Base-by-base conservation (phyloP, 2,113 vertebrate genomes). In the Sturnira hondurensis region DNA sequence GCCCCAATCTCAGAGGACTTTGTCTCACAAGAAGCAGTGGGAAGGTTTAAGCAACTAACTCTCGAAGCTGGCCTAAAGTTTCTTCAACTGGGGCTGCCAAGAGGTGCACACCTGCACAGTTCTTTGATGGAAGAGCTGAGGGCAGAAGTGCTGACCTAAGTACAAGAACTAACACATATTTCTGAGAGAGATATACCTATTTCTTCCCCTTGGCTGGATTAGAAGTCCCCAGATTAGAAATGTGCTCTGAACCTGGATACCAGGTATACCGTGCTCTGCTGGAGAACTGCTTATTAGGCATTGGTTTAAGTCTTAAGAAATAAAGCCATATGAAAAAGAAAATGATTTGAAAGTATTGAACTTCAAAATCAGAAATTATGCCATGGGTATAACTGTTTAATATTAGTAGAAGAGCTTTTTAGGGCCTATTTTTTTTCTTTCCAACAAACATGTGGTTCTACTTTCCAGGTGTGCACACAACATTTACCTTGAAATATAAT, bases 401-500 rank as follows among this genome's bases (percentile, higher is more conserved):
- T 95, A 96, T 94, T 96, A 94, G 97, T 83, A 71, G 84, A 41
- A 94, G 56, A 91, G 78, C 15, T 92, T 93, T 88, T 26, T 5
- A 28, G 14, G 54, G 13, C 67, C 13, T 83, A 61, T 58, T 58
- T 78, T 78, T 83, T 83, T 85, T 90, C 94, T 71, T 74, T 76
- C 33, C 97, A 96, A 86, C 84, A 91, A 87, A 87, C 0, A 5
- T 70, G 84, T 97, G 83, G 80, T 86, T 89, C 63, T 87, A 12
- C 91, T 96, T 93, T 94, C 93, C 70, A 96, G 50, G 52, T 89
- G 31, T 67, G 52, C 0, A 1, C 78, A 94, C 10, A 90, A 80
- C 41, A 96, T 95, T 97, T 97, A 96, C 50, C 85, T 47, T 96
- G 71, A 94, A 92, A 83, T 94, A 85, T 96, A 93, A 87, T 41